Base-by-base conservation (phyloP, 2,888 invertebrate genomes). In the Lysandra coridon region DNA sequence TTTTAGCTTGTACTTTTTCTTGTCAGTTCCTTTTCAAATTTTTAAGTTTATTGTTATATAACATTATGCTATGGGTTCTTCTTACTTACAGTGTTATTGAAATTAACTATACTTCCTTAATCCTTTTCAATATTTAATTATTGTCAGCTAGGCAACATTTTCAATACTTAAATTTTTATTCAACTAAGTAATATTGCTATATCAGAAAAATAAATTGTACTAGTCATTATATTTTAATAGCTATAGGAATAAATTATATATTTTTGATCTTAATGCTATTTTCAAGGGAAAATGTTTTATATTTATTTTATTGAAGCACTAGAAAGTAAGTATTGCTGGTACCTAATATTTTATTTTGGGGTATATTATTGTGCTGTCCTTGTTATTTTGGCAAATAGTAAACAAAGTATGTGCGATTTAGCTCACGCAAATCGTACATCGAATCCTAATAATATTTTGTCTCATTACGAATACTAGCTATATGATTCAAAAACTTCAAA, bases 181-280 rank as follows among this genome's bases (percentile, higher is more conserved):
- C 62, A 69, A 33, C 53, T 75, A 23, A 73, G 17, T 23, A 53
- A 23, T 14, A 49, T 49, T 49, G 10, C 49, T 53, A 49, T 49
- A 30, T 53, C 76, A 33, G 53, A 76, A 57, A 30, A 12, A 49
- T 5, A 49, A n/a, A 53, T 75, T 75, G 75, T 75, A 49, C 76
- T 76, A 76, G 76, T 76, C 76, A 76, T 57, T 76, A 76, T 49
- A 76, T 57, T 76, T 53, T 30, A 76, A 10, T 76, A 76, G 76
- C 17, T 57, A 6, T 76, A 76, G 53, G 14, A 30, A 14, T 17
- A 57, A 17, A 30, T 53, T 53, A 76, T 14, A 76, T 76, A 57
- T 33, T 76, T 76, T 76, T 76, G 75, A 76, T 33, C 17, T 4
- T 57, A 40, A n/a, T 23, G 6, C 57, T 57, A 57, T 30, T 49